A percentile compares a stretch with the other conserved stretches of the same genome.
These are phyloP conservation scores for Hypomesus transpacificus DNA, from an alignment of 2,113 vertebrate species.

Conservation along the genomic window DNA sequence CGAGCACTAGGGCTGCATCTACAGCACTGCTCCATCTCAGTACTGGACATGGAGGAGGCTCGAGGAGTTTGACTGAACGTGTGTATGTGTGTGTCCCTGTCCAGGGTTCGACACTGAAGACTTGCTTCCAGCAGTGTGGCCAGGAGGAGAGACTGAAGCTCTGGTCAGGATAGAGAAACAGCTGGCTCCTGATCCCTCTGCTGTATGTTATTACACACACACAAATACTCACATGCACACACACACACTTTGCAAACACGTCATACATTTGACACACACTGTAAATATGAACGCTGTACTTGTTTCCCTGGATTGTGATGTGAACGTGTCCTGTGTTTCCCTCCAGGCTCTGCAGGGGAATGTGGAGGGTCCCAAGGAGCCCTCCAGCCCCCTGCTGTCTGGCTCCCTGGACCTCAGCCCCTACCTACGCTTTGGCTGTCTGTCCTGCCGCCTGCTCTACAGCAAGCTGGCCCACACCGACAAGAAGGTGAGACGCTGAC, in stretches of 20 bases:
- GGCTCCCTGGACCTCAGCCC: slow-evolving; percentile 52
- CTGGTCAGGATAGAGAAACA: slow-evolving; percentile 48
- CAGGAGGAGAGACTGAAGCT: slow-evolving; percentile 57
- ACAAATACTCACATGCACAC: background rate
- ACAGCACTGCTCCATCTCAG: too few species aligned
- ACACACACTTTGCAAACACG: background rate
- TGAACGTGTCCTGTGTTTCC: background rate
- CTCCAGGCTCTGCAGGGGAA: slow-evolving; percentile 48
- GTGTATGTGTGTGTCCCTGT: slow-evolving; percentile 19
- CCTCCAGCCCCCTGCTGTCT: slow-evolving; percentile 44
- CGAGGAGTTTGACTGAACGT: background rate
- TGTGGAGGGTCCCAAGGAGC: slow-evolving; percentile 45
- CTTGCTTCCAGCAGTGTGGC: slow-evolving; percentile 53
- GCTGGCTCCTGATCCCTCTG: slow-evolving; percentile 25
- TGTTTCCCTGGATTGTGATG: background rate
- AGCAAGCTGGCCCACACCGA: slow-evolving; percentile 52
- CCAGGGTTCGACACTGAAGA: slow-evolving; percentile 58
- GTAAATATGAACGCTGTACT: background rate
- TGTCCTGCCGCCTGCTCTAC: slow-evolving; percentile 55
- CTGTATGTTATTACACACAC: slow-evolving; percentile 19
- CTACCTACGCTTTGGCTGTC: slow-evolving; percentile 56
- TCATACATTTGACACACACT: background rate
- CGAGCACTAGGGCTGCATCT: too few species aligned
- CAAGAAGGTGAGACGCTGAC: slow-evolving; percentile 33
- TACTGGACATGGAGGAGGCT: too few species aligned